Conservation (phyloP, 1,140 invertebrate genomes). For the Bombus consobrinus region DNA sequence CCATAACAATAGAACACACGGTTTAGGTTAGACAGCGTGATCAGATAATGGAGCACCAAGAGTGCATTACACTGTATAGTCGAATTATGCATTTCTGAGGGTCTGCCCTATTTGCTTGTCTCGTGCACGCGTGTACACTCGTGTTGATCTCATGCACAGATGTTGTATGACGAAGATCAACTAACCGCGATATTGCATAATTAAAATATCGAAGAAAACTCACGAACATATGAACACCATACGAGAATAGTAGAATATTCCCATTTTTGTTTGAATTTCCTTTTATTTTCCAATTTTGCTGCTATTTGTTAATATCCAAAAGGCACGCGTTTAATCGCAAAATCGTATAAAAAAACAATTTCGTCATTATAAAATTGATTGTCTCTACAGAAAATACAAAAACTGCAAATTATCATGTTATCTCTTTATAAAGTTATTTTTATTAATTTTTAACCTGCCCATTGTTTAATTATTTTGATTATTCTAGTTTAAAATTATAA, state of each 20-base stretch:
- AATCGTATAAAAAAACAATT: no score
- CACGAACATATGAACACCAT: no score
- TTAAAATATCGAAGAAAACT: not conserved
- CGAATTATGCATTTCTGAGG: conserved; percentile 43
- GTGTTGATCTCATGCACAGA: not conserved
- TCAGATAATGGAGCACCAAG: conserved; percentile 50
- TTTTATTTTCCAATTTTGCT: not conserved
- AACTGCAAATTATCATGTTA: not conserved
- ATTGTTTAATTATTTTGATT: not conserved
- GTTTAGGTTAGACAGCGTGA: conserved; percentile 23
- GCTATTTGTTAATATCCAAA: not conserved
- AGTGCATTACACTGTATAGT: conserved; percentile 50
- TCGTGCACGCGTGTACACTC: not conserved
- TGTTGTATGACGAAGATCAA: not conserved
- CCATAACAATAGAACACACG: conserved; percentile 38
- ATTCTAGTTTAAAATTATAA: no score
- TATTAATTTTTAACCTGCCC: not conserved
- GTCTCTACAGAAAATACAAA: no score
- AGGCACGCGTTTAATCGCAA: no score
- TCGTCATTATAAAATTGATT: no score
- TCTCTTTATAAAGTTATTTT: not conserved
- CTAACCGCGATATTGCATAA: not conserved
- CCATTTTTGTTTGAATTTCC: no score
- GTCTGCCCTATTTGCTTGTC: not conserved
- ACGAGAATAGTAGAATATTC: no score